Conservation (phyloP, 2,888 invertebrate species). For the Acrobasis repandana region DNA sequence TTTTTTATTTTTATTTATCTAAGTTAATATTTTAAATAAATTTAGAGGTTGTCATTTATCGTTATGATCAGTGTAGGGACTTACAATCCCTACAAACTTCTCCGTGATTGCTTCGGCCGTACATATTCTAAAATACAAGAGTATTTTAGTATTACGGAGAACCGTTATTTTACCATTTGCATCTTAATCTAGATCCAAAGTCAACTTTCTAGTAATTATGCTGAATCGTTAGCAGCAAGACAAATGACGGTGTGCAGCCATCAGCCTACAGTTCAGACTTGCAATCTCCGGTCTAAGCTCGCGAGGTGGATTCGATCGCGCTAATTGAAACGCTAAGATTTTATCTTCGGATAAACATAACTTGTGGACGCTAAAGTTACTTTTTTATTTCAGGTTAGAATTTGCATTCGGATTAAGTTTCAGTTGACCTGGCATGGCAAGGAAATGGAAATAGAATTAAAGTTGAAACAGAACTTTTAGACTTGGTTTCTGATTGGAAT, state of each 20-base stretch:
- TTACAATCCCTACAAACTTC: too few species aligned
- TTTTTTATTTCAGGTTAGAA: neutral
- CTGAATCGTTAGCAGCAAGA: constrained; percentile 6
- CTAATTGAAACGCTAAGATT: constrained; percentile 16
- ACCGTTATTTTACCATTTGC: neutral
- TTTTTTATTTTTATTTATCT: too few species aligned
- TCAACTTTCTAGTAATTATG: constrained; percentile 6
- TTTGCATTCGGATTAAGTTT: neutral
- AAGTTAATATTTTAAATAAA: too few species aligned
- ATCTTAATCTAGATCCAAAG: neutral
- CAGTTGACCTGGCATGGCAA: too few species aligned
- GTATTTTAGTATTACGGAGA: too few species aligned
- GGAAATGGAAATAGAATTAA: too few species aligned
- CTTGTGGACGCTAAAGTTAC: constrained; percentile 6
- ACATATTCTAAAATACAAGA: too few species aligned
- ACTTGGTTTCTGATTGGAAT: too few species aligned
- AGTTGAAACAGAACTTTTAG: too few species aligned
- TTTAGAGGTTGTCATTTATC: too few species aligned
- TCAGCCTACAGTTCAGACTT: constrained; percentile 24
- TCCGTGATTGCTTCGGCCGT: too few species aligned
- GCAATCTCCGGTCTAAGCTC: constrained; percentile 12
- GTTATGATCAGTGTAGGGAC: too few species aligned
- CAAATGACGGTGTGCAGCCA: constrained; percentile 19
- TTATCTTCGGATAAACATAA: constrained; percentile 11
- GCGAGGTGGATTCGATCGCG: neutral